Percentiles rank a stretch among this genome's conserved stretches.
These are phyloP conservation scores for Aratinga solstitialis DNA, from an alignment of 2,797 vertebrate genomes.

Conservation along the genomic window DNA sequence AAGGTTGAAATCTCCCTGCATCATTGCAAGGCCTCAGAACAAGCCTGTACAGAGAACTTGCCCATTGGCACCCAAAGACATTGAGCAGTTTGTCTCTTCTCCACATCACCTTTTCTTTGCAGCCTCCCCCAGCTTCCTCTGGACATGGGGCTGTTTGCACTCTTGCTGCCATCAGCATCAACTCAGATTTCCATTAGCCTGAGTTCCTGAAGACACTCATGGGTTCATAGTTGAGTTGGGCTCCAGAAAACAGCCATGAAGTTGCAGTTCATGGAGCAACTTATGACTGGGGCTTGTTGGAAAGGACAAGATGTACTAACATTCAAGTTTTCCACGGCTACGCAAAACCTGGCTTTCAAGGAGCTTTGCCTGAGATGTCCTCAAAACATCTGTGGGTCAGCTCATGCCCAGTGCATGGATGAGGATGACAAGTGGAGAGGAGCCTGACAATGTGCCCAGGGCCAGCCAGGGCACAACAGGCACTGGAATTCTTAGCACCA, in stretches of 20 bases:
- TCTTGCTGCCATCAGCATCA: neutral
- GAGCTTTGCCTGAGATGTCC: neutral
- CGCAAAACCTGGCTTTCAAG: neutral
- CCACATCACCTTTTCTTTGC: rapidly evolving
- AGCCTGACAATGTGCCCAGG: neutral
- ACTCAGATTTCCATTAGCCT: neutral
- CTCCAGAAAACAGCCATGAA: neutral
- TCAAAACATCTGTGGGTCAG: neutral
- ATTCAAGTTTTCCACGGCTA: neutral
- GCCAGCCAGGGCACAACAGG: neutral
- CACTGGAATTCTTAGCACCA: neutral
- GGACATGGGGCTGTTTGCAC: neutral
- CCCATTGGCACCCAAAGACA: neutral
- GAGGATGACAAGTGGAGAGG: neutral
- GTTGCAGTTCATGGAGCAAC: neutral
- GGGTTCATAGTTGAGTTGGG: rapidly evolving
- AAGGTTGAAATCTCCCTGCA: neutral
- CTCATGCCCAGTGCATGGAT: neutral
- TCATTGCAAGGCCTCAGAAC: neutral
- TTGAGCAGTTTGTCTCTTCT: neutral
- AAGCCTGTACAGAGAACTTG: neutral
- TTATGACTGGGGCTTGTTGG: neutral
- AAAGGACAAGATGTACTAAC: neutral
- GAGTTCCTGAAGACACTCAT: rapidly evolving
- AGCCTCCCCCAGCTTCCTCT: neutral